Percentiles rank a stretch among this genome's conserved stretches.
Evolutionary conservation across 2,113 vertebrate genomes (phyloP).

Genomic region (Myrmecophaga tridactyla): DNA sequence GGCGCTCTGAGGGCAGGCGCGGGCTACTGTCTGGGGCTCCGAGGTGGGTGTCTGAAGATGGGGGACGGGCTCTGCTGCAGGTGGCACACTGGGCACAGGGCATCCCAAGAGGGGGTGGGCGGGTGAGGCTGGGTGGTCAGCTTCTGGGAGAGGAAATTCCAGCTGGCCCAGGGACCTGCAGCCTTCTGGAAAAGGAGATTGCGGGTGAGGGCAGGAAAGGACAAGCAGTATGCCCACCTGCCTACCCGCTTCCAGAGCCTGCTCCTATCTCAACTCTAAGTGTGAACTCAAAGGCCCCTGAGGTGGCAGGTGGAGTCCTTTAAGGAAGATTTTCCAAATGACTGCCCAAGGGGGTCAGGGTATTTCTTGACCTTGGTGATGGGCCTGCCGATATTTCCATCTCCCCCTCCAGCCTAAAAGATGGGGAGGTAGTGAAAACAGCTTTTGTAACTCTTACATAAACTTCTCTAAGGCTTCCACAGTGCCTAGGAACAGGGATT

Average conservation of each 20-base stretch:
- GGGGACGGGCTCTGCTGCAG: constrained; percentile 93
- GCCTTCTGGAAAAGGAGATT: constrained; percentile 79
- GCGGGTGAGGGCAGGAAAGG: background rate
- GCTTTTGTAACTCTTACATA: background rate
- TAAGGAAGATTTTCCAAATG: background rate
- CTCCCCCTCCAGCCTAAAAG: background rate
- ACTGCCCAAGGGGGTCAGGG: background rate
- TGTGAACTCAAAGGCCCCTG: background rate
- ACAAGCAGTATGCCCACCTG: fast-evolving
- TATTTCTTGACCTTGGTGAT: background rate
- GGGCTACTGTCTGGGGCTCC: constrained; percentile 91
- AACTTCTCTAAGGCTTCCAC: background rate
- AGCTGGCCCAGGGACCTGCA: constrained; percentile 92
- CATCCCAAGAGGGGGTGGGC: constrained; percentile 94
- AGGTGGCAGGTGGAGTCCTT: background rate
- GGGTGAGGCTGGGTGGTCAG: constrained; percentile 88
- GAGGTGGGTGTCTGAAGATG: constrained; percentile 93
- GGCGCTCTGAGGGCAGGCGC: constrained; percentile 94
- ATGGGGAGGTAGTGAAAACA: background rate
- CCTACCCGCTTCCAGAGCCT: background rate
- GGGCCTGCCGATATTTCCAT: background rate
- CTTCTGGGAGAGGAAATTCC: constrained; percentile 91
- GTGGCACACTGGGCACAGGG: constrained; percentile 94
- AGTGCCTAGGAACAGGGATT: background rate
- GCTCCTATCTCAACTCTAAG: background rate